Evolutionary conservation across 2,888 invertebrate genomes (phyloP), one percentile per base, ranked within the genome.

Genomic region (Drosophila maculinotata): DNA sequence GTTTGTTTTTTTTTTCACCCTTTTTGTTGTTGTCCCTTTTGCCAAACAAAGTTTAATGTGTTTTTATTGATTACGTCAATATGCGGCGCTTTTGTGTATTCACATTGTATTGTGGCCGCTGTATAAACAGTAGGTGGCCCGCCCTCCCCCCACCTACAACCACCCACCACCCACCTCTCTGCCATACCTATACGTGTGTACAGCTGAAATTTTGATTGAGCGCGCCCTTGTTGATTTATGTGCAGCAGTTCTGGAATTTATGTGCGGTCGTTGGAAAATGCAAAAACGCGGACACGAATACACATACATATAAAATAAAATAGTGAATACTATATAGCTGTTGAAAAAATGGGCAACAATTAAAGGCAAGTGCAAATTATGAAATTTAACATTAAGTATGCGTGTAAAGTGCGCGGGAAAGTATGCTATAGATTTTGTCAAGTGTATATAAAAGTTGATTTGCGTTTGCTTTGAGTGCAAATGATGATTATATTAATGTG

Each of bases 221-320:
- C 75, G 44, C 74, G 60, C 74, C 58, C 59, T 77, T 81, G 81
- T 79, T 77, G 77, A 77, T 77, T 77, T 77, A 77, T 81, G 68
- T 58, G 67, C 76, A 54, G 57, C 76, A 67, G 76, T 67, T 75
- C 63, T 51, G 67, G 67, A 79, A 81, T 77, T 77, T 81, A 81
- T 77, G 63, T 81, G 77, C 79, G 82, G 68, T 69, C 17, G 41
- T 51, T 60, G 51, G 47, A 54, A 69, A 45, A 58, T 54, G 57
- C 47, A 60, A 59, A 60, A 57, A 51, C 14, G 15, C 14, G n/a
- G n/a, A 5, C 41, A 33, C 17, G 5, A 28, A 53, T 28, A 33
- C 12, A 23, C 7, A 41, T 35, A 7, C 15, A 8, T 9, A 23
- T 20, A 38, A 42, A 52, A 30, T 59, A 25, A 57, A 33, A 38